Evolutionary conservation across 2,797 vertebrate species (phyloP), one percentile per base, ranked within the genome.

Genomic region (Sus cebifrons): DNA sequence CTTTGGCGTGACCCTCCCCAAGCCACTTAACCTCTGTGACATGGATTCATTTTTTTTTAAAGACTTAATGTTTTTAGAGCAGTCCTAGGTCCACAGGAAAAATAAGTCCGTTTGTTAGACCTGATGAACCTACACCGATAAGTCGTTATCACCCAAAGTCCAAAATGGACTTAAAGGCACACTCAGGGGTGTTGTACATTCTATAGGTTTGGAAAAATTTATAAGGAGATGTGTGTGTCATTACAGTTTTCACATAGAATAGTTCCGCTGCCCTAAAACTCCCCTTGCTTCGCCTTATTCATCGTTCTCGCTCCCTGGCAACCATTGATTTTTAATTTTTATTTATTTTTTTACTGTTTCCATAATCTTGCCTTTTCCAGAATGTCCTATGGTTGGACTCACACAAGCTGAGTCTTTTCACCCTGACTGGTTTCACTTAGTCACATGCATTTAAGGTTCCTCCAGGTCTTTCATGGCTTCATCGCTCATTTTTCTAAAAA

Each of bases 41-140:
- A 20, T 56, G 16, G 36, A 32, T 68, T 87, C 14, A 56, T 52
- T 64, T 86, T 92, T 77, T 79, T 62, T 18, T 0, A 23, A 75
- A 95, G 49, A 73, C 29, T 83, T 71, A 49, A 18, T 7, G 64
- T 95, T 75, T 95, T 86, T 86, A 81, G 49, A 93, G 32, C 2
- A 32, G 44, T 40, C 56, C 81, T 88, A 84, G n/a, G 3, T 73
- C 81, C 64, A 88, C 18, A 86, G 52, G 8, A 79, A 92, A 94
- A 64, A 14, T 64, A 40, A 85, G 32, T n/a, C 3, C 10, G 10
- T 36, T 21, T 58, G 27, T 54, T 75, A 86, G 8, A 70, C 7
- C 2, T 21, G 27, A 81, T 29, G 62, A 77, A 62, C 14, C 56
- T 17, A 68, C 11, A 20, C 6, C 14, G 49, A 79, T 44, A 70